These are phyloP conservation scores for Babyrousa celebensis DNA, from an alignment of 2,797 vertebrate genomes.

Conservation along the genomic window DNA sequence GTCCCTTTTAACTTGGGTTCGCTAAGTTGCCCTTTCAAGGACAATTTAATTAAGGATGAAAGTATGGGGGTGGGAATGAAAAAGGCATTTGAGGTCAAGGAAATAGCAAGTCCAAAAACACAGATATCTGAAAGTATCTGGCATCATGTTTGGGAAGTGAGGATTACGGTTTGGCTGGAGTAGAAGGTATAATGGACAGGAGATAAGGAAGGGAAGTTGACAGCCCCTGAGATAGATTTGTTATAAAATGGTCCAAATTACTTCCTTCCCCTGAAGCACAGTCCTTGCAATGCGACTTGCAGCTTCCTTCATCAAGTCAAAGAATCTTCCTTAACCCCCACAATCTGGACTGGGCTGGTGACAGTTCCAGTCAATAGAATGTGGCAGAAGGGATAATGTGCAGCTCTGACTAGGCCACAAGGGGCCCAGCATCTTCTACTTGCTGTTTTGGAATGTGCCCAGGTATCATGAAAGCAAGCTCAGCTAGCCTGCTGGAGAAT, in stretches of 20 bases:
- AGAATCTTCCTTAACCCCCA: neutral
- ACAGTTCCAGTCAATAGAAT: neutral
- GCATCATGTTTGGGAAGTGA: neutral
- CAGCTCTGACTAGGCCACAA: neutral
- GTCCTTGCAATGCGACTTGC: neutral
- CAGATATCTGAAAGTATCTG: neutral
- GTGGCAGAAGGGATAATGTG: neutral
- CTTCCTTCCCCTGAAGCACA: neutral
- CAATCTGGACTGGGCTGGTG: neutral
- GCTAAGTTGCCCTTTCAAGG: constrained; percentile 9
- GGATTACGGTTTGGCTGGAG: neutral
- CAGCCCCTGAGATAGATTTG: neutral
- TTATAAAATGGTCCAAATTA: neutral
- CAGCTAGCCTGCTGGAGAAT: neutral
- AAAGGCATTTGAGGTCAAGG: constrained; percentile 16
- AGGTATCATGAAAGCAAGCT: neutral
- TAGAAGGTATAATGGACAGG: neutral
- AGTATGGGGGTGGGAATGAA: neutral
- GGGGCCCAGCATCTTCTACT: neutral
- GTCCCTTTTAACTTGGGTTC: neutral
- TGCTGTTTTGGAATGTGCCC: neutral
- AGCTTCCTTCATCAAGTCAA: neutral
- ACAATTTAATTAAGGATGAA: neutral
- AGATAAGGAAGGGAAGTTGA: neutral
- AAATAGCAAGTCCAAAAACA: neutral